These are phyloP conservation scores for Phylloscopus whistleri DNA, from an alignment of 2,113 vertebrate genomes.

Conservation along the genomic window DNA sequence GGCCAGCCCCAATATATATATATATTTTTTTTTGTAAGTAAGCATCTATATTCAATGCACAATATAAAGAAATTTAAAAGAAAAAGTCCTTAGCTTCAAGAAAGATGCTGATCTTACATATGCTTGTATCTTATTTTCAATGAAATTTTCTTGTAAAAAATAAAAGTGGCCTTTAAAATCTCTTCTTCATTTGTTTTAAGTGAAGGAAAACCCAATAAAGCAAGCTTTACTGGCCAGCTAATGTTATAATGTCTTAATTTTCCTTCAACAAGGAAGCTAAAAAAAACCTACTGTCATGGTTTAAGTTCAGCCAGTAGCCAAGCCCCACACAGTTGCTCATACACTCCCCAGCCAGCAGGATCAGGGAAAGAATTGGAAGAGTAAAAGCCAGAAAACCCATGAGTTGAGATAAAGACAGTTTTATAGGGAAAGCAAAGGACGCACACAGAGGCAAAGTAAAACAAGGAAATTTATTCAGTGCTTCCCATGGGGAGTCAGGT, in stretches of 20 bases:
- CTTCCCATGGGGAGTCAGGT: background rate
- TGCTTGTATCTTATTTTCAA: background rate
- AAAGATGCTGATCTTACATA: background rate
- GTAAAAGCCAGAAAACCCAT: background rate
- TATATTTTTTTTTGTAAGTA: background rate
- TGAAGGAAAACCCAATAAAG: background rate
- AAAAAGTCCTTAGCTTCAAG: background rate
- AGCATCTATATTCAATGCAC: background rate
- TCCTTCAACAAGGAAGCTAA: background rate
- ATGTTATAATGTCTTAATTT: background rate
- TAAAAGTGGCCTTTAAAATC: background rate
- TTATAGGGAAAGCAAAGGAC: background rate
- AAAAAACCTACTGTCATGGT: background rate
- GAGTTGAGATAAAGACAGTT: background rate
- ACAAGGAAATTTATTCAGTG: too few species aligned
- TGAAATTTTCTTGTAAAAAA: background rate
- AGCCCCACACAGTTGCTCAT: background rate
- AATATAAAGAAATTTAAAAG: background rate
- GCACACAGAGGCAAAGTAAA: background rate
- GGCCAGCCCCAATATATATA: background rate
- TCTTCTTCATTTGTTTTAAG: background rate
- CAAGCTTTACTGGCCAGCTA: background rate
- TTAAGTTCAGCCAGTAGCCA: background rate
- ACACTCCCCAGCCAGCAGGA: background rate
- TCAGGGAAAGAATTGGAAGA: rapidly evolving